Base-by-base conservation (phyloP, 1,140 invertebrate genomes). In the Sarcophaga peregrina region DNA sequence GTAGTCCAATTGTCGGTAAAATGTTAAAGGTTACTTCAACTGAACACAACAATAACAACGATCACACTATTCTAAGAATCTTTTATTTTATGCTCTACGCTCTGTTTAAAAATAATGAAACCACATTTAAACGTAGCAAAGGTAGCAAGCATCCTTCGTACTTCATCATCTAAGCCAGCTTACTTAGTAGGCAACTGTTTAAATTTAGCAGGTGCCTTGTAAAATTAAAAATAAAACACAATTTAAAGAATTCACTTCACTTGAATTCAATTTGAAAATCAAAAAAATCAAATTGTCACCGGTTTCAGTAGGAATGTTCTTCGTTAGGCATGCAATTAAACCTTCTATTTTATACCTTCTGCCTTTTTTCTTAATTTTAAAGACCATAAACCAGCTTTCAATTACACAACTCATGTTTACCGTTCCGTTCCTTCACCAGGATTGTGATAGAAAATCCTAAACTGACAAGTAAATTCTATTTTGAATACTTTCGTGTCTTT, bases 1-100 rank as follows among this genome's bases (percentile, higher is more conserved):
- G 75, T 78, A 52, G 75, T 78, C 75, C 75, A 76, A 46, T 52
- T 48, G 74, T 76, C 75, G 75, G 75, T 48, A 78, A 68, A 78
- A 78, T 78, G 75, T 78, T 78, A 78, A 78, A 78, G 75, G 75
- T 78, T 47, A 78, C 8, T 20, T 20, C 50, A 11, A 20, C 62
- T 9, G 10, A 68, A 25, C 62, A 9, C 47, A 78, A 37, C 25
- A 37, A 37, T 2, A 37, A 1, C 25, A 37, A 2, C 25, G 25
- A 37, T 4, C 25, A 37, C 25, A 17, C 62, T 8, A 20, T 78
- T 78, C 75, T 78, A 11, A 76, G 74, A 76, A 76, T 76, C 74
- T 76, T 76, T 76, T 76, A 15, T 76, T n/a, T 47, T 15, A n/a
- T 58, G 11, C 15, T 58, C 54, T 58, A 7, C 13, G 50, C 5